Base-by-base conservation (phyloP, 2,113 vertebrate genomes). In the Cephalopholis sonnerati region DNA sequence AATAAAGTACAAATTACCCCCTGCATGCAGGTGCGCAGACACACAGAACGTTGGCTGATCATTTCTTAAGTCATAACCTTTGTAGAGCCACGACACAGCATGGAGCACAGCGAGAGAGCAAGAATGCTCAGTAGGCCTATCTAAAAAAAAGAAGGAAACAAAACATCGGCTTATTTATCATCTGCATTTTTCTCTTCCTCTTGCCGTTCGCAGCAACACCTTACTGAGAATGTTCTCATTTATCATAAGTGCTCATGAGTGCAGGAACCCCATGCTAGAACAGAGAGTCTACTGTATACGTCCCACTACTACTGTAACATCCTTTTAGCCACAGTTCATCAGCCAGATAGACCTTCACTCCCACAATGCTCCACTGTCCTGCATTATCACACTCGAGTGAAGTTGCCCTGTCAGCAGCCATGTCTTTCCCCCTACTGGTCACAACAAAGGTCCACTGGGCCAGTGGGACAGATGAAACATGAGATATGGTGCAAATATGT, bases 1-100 rank as follows among this genome's bases (percentile, higher is more conserved):
- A 86, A 89, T 86, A 87, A 87, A 74, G 66, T 77, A 70, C 70
- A 82, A 85, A 86, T 84, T 65, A 77, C 74, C 74, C 83, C 84
- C 76, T 44, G 71, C 57, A 58, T 65, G 79, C 79, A 85, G 66
- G 71, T 76, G 27, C 3, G 0, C 78, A 82, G 53, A 83, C 58
- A 90, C 63, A 58, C 29, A 64, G 8, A 27, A 68, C 6, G 12
- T 24, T 29, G 10, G 11, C 54, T 16, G 51, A 76, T 62, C n/a
- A 66, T 68, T 57, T 58, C 24, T 71, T 44, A 10, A 54, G 18
- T n/a, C 9, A 16, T 44, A 59, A 36, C 22, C 44, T 76, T 68
- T 24, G 27, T 22, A 2, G 24, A 73, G 18, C 4, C 63, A 7
- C 20, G 44, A 51, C 68, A 13, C 46, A 61, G 58, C 74, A 2